Evolutionary conservation across 1,140 invertebrate genomes (phyloP), one percentile per base, ranked within the genome.

Genomic region (Ptiloglossa arizonensis): DNA sequence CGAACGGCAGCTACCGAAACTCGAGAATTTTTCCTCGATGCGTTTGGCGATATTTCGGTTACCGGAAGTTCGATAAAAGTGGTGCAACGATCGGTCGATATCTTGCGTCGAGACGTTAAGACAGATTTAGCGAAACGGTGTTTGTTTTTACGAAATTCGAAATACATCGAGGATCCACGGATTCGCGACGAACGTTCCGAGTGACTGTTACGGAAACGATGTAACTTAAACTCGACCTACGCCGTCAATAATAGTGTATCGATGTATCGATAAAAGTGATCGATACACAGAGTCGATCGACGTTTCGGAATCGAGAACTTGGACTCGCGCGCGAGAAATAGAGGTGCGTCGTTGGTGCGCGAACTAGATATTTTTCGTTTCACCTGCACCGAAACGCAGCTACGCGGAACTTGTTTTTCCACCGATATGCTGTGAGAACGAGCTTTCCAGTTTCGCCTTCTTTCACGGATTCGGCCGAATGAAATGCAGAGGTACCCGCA

Each of bases 221-320:
- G 29, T 64, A 64, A 64, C 13, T 13, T n/a, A 56, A 6, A 32
- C 8, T 11, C 22, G n/a, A 32, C 27, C 15, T 41, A 50, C 22
- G 29, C 24, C 44, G 38, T 74, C 29, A 27, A 1, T 8, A 54
- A 67, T 0, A 2, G 19, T 54, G 38, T 5, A 38, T 60, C 52
- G 56, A 74, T 69, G 27, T n/a, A 73, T 64, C 57, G 66, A 54
- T 52, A 41, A n/a, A 32, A 62, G 69, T 64, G 73, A 82, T 72
- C 74, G 63, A 59, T 76, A 22, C 29, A 41, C 48, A n/a, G 17
- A 6, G 1, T 19, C 9, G 27, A n/a, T 35, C 50, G 44, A 52
- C 48, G 35, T 32, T 29, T 6, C 27, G 38, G 38, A 48, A 29
- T 13, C 66, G 29, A 32, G 24, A 38, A 50, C 41, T 22, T 35